Evolutionary conservation across 2,797 vertebrate genomes (phyloP).

Genomic region (Myripristis jacobus): DNA sequence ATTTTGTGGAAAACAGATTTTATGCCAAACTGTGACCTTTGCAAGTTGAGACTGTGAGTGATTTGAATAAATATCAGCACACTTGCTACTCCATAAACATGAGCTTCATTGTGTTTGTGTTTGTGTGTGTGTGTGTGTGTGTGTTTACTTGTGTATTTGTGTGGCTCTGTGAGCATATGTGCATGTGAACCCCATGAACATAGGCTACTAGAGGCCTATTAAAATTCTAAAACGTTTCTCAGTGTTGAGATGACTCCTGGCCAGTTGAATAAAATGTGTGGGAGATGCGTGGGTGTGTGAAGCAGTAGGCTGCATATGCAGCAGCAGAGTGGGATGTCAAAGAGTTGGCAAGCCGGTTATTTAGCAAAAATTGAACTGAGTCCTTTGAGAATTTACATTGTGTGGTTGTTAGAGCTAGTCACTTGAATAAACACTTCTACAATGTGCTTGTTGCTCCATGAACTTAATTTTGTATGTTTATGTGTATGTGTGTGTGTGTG

Average conservation of each 20-base stretch:
- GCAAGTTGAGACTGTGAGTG: conserved; percentile 53
- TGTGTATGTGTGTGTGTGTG: not conserved
- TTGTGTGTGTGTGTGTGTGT: no score
- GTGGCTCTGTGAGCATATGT: conserved; percentile 56
- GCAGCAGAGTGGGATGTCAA: conserved; percentile 70
- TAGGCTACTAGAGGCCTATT: conserved; percentile 13
- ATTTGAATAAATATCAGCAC: conserved; percentile 41
- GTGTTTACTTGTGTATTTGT: conserved; percentile 48
- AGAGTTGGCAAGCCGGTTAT: conserved; percentile 63
- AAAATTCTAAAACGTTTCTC: conserved; percentile 52
- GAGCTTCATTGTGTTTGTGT: conserved; percentile 10
- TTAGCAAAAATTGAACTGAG: conserved; percentile 58
- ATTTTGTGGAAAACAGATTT: conserved; percentile 74
- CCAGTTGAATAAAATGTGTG: conserved; percentile 57
- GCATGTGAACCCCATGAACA: conserved; percentile 42
- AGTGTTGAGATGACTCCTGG: conserved; percentile 52
- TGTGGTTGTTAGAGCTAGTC: not conserved
- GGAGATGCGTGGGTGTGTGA: conserved; percentile 71
- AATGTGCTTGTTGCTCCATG: conserved; percentile 30
- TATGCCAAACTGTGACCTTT: conserved; percentile 71
- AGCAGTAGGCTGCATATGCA: conserved; percentile 74
- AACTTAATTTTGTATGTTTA: conserved; percentile 35
- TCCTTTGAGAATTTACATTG: conserved; percentile 44
- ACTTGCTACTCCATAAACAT: conserved; percentile 29
- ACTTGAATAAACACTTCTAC: conserved; percentile 54